phyloP scores from a whole-genome alignment of 2,888 invertebrate genomes.

The Erpobdella octoculata region DNA sequence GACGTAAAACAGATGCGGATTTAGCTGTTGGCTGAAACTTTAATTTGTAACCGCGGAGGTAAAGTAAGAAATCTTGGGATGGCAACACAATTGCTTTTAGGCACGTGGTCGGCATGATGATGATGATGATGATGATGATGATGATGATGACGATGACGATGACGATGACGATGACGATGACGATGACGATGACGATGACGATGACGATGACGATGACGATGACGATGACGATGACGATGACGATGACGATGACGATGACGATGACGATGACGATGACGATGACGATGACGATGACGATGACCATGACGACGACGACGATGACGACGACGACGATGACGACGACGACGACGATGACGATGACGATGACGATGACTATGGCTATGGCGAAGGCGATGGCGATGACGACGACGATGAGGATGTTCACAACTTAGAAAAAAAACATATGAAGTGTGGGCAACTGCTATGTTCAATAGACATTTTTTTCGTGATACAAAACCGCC shows the following conservation, averaged over 20 bases:
- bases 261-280: neutral
- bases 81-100: too few relatives aligned
- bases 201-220: neutral
- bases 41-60: too few relatives aligned
- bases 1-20: too few relatives aligned
- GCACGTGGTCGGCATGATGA: neutral
- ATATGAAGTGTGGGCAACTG: too few relatives aligned
- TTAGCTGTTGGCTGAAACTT: too few relatives aligned
- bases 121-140: neutral
- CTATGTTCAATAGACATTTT: too few relatives aligned
- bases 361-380: neutral
- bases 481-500: too few relatives aligned
- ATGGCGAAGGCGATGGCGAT: neutral
- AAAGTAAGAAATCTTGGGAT: too few relatives aligned
- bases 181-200: neutral
- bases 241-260: neutral
- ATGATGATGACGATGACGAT: neutral
- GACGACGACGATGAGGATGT: too few relatives aligned
- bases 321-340: neutral
- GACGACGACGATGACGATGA: neutral
- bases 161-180: neutral
- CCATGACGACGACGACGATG: neutral
- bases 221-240: neutral
- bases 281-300: slow-evolving; percentile 6
- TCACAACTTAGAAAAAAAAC: too few relatives aligned